Base-by-base conservation (phyloP, 2,888 invertebrate species). In the Nephrotoma appendiculata region DNA sequence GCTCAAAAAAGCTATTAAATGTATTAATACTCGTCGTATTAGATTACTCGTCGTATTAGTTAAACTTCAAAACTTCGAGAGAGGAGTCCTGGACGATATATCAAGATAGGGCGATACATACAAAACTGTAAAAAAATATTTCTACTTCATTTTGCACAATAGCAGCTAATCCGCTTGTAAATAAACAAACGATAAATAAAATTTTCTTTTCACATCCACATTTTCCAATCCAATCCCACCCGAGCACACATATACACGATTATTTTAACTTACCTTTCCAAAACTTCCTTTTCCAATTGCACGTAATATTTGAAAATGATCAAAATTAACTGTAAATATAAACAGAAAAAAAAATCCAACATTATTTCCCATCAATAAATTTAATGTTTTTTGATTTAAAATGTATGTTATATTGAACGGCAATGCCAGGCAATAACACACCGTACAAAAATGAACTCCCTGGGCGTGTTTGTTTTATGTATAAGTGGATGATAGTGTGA, bases 251-350 rank as follows among this genome's bases (percentile, higher is more conserved):
- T 83, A 83, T 84, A 42, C 88, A 44, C 44, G 44, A 44, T 9
- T 71, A 12, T 52, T 31, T 52, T 19, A 48, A 89, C 94, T 92
- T 92, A 96, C 96, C 94, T 97, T 97, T 88, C 97, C 96, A 90
- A 97, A 97, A 90, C 96, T 96, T 87, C 97, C 97, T 91, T 96
- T 95, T 86, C 97, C 97, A 89, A 97, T 97, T 52, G 96, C 96
- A 88, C 97, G 92, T 86, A 97, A 92, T 88, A 97, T 96, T 93
- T 96, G 95, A 92, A 97, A 97, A 91, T 96, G 96, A 92, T 96
- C 96, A 91, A 96, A 96, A 91, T 95, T 95, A 87, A 96, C 96
- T 95, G 93, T 9, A 71, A 31, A 71, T n/a, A 9, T 2, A 11
- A 71, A 12, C 87, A 94, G 93, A 89, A 90, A 89, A 91, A 89